Evolutionary conservation across 2,888 invertebrate species (phyloP), one percentile per base, ranked within the genome.

Genomic region (Cactoblastis cactorum): DNA sequence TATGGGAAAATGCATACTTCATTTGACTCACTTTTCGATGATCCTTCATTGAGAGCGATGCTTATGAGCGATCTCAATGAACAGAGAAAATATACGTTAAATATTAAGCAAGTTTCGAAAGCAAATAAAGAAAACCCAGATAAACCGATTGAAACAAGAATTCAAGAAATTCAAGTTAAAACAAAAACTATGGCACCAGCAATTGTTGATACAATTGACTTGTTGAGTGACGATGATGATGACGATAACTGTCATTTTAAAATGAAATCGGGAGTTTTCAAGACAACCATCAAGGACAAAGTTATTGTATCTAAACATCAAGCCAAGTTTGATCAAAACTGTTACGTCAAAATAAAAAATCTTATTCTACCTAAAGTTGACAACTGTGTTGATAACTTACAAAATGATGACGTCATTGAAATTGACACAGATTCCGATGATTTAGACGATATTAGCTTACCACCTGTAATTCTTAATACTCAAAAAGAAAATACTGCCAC

Each of bases 211-310:
- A 82, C 80, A 28, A 80, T 89, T 34, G 68, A 81, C 64, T 72
- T 89, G 52, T 63, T 87, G 6, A 88, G 86, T 55, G 88, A 88
- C 38, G 87, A 88, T 4, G 88, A 88, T 54, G 78, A 80, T 5
- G 50, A 41, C 11, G 33, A 53, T 15, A 45, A 33, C 5, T 54
- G 58, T 34, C 55, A 22, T 50, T 75, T 77, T 49, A 61, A 62
- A 45, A 86, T 85, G 1, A 76, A 85, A 62, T 81, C 68, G 62
- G 86, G 84, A n/a, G 69, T 63, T 34, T 80, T 65, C 60, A 69
- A 65, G 45, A 56, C 78, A 12, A 55, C 58, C 34, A 37, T 51
- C 1, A 61, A 76, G 17, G 57, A 74, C 24, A 57, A 56, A 48
- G 57, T 64, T 24, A 38, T 61, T 34, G 65, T 75, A 49, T 52